Conservation (phyloP, 2,113 vertebrate species). For the Etia nguti region DNA sequence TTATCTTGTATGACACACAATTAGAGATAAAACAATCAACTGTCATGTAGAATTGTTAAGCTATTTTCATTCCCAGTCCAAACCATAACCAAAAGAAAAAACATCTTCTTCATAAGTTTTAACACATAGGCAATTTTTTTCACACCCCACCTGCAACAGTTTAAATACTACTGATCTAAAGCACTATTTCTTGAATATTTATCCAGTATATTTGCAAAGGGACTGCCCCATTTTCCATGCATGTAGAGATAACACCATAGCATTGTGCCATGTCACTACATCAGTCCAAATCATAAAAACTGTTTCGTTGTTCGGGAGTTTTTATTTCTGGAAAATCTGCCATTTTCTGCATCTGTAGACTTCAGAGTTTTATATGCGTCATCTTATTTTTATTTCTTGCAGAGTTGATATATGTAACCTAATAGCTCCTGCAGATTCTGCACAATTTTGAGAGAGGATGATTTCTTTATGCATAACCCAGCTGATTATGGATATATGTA, state of each 20-base stretch:
- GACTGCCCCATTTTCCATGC: neutral
- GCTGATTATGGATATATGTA: neutral
- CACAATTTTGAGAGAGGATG: neutral
- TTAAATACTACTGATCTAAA: neutral
- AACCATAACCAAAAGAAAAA: neutral
- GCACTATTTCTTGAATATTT: accelerated
- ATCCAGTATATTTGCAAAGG: neutral
- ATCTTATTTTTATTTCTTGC: neutral
- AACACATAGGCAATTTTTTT: neutral
- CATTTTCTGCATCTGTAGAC: neutral
- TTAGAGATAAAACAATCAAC: neutral
- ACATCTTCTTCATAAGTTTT: neutral
- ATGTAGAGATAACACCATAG: neutral
- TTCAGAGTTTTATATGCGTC: neutral
- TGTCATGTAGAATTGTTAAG: neutral
- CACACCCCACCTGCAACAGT: neutral
- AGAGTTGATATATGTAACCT: neutral
- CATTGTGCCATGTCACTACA: neutral
- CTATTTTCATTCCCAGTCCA: neutral
- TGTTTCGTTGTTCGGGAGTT: neutral
- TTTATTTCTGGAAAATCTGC: neutral
- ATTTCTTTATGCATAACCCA: neutral
- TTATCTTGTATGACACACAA: neutral
- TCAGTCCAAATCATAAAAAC: neutral
- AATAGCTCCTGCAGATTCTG: neutral